Evolutionary conservation across 1,140 invertebrate genomes (phyloP).

Genomic region (Lepidurus packardi): DNA sequence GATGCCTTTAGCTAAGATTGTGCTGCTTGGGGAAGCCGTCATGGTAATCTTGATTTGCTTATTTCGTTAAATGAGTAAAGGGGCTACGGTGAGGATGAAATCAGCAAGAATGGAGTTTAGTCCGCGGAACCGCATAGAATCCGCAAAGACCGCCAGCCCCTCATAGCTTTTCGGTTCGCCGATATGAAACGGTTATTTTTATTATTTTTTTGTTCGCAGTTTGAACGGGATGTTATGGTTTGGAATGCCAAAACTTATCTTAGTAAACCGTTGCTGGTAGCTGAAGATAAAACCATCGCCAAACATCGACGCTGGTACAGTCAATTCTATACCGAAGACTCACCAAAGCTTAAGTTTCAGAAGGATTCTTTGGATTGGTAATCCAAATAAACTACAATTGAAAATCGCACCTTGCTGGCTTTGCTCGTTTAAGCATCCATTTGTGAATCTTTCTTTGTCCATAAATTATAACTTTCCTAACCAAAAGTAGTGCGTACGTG

Average conservation of each 20-base stretch:
- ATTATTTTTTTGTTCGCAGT: slow-evolving; percentile 52
- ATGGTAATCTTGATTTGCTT: slow-evolving; percentile 55
- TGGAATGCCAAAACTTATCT: slow-evolving; percentile 83
- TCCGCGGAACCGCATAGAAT: not conserved
- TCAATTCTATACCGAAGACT: slow-evolving; percentile 79
- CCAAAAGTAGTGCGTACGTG: too few relatives aligned
- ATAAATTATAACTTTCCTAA: too few relatives aligned
- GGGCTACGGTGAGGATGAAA: not conserved
- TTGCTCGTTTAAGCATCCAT: not conserved
- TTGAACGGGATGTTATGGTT: slow-evolving; percentile 75
- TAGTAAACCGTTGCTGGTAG: slow-evolving; percentile 62
- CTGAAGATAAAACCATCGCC: slow-evolving; percentile 65
- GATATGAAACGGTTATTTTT: not conserved
- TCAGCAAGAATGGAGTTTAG: not conserved
- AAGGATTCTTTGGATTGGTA: slow-evolving; percentile 26
- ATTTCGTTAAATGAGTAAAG: not conserved
- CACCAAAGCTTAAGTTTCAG: slow-evolving; percentile 51
- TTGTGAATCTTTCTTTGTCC: not conserved
- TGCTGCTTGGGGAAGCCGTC: slow-evolving; percentile 63
- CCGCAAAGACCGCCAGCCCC: not conserved
- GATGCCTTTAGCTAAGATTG: slow-evolving; percentile 58
- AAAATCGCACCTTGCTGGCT: not conserved
- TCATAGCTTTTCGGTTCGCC: slow-evolving; percentile 21
- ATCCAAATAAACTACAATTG: not conserved
- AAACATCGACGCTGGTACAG: slow-evolving; percentile 73